Base-by-base conservation (phyloP, 2,797 vertebrate genomes). In the Pseudochaenichthys georgianus region DNA sequence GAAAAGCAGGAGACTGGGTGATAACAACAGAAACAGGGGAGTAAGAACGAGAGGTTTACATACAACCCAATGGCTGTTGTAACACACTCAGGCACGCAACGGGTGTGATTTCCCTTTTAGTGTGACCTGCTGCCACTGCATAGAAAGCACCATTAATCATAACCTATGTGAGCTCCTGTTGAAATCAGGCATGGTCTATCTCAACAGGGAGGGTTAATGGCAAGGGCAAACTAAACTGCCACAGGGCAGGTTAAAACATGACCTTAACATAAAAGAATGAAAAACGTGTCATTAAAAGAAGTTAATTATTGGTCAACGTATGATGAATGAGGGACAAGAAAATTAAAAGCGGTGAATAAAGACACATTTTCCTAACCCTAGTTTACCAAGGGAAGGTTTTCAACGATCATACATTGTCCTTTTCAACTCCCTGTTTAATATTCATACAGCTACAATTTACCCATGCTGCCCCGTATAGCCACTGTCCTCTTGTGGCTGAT, bases 61-160 rank as follows among this genome's bases (percentile, higher is more conserved):
- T 84, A 82, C 72, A 68, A 70, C 73, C 55, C 60, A 42, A 77
- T 79, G 81, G 85, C 63, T 72, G 72, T 80, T 90, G 76, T 81
- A 84, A 85, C 80, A 87, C 61, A 16, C 60, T 48, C 9, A 58
- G 58, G 58, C 67, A 59, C 58, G 63, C 65, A 67, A 85, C 78
- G 66, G 57, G 81, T 80, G 70, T 58, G 21, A 48, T 87, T 82
- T 91, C 82, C 84, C 78, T 82, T 64, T 82, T 64, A 12, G 57
- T 63, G 72, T 81, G 83, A 86, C 85, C 89, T 83, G 70, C 82
- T 88, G 90, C 72, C 85, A 81, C 75, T 71, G 68, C 50, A 70
- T 54, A 75, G 71, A 83, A 75, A 87, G 75, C 72, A 6, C 73
- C 88, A 93, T 94, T 84, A 82, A 93, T 93, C 91, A 91, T 77